Evolutionary conservation across 2,113 vertebrate species (phyloP), one percentile per base, ranked within the genome.

Genomic region (Lampris megalopsis): DNA sequence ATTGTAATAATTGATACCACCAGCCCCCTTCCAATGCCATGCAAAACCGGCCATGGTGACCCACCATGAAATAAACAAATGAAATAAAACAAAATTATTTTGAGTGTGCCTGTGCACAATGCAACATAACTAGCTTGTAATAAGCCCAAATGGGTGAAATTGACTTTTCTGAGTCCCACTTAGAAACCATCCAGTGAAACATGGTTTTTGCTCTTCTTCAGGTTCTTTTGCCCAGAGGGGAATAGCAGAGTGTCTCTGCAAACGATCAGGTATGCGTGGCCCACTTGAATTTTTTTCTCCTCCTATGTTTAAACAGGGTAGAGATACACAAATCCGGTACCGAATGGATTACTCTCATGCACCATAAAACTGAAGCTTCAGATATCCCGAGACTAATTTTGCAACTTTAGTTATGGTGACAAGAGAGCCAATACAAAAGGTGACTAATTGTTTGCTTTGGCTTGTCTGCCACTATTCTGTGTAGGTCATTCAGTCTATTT

Each of bases 371-470:
- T 52, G 64, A 67, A 37, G 37, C 10, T 52, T 52, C 48, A 6
- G 37, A 67, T 24, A 67, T 67, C 10, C 47, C 48, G 9, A 7
- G 41, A 13, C 40, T 13, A 67, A 67, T 49, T 37, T 67, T 36
- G 37, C 11, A 13, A 24, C 49, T 41, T 53, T 53, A 67, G 64
- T 67, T 67, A 53, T 40, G 3, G 49, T 41, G 48, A 67, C 64
- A 67, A 52, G 36, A 67, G 24, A 41, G 49, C 48, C 64, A 67
- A 67, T 67, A 53, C 64, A 67, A 67, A 67, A 4, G 64, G 36
- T 52, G 48, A 52, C 64, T 67, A 67, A 67, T 67, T 67, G 36
- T 52, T 67, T 41, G 49, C 64, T 53, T 53, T 67, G 37, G 64
- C 64, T 66, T 35, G 10, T 10, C 13, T 37, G 49, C 64, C 52